Evolutionary conservation across 1,140 invertebrate genomes (phyloP), one percentile per base, ranked within the genome.

Genomic region (Euwallacea similis): DNA sequence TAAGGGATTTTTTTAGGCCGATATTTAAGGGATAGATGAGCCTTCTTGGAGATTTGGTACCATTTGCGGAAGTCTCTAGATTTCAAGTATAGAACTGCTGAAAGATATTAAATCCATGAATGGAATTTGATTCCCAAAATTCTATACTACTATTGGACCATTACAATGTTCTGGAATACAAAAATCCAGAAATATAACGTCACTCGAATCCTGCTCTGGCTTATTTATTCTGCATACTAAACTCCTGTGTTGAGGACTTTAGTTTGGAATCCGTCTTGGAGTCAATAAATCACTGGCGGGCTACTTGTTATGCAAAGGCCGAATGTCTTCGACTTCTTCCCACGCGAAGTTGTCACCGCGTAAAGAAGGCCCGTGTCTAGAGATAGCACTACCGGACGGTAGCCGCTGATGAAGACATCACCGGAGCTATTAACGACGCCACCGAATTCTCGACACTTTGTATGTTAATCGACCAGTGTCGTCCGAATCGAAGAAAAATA

Each of bases 331-430:
- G 41, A 15, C 60, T 65, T 65, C 62, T 66, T 72, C 64, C 62
- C 69, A 67, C 63, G 56, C 69, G 44, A 21, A 61, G 13, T 62
- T 69, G 67, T 69, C 67, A 69, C 43, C 44, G 50, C 58, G 58
- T 61, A 62, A 69, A 69, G 46, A 69, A 63, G 67, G 67, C 67
- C 67, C 67, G 67, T 69, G 67, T 69, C 67, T 63, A 56, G 50
- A 74, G 73, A 76, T 75, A 75, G 65, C 42, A 74, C 75, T 76
- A 74, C 75, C 69, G 75, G 73, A 62, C 75, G 67, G 75, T 76
- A 76, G 75, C 74, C 67, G 66, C 63, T 56, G 70, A 76, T 76
- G 72, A 75, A 75, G 74, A 75, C 72, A 73, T 75, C 74, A 73
- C 44, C 55, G 7, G 33, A 66, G 62, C 74, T 71, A 75, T 75